Base-by-base conservation (phyloP, 2,888 invertebrate species). In the Coleophora deauratella region DNA sequence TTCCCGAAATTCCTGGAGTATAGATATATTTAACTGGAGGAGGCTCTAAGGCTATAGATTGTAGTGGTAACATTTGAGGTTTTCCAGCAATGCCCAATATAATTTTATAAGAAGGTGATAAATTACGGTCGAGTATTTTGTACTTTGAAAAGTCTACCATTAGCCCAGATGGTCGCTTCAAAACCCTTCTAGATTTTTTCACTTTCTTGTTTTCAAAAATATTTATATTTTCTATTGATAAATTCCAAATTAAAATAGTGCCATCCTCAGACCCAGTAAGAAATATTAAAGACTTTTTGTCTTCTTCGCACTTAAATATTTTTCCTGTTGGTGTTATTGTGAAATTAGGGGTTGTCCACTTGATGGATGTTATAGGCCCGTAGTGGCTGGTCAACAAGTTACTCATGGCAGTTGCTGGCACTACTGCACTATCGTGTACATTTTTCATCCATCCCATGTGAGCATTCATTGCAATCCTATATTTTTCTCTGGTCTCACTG, bases 401-500 rank as follows among this genome's bases (percentile, higher is more conserved):
- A 6, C 92, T 91, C 38, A 90, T 70, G 0, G 87, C 90, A 0
- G 90, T 88, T 1, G 89, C 81, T 38, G 80, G 70, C 8, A 93
- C 86, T 0, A 88, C 68, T 6, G 88, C 82, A 14, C 87, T 74
- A 48, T 90, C 88, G 33, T 88, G 82, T 1, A 88, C 78, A 47
- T 85, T 86, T 60, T 90, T 90, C 84, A 92, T 90, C 93, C 93
- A 93, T 9, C 77, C 75, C 80, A 92, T 88, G 50, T 89, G 87
- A 31, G 87, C 86, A 43, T 85, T 86, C 78, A 92, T 88, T 11
- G 88, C 77, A 1, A 75, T 78, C 27, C 88, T 82, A 65, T 92
- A 90, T 51, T 86, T 90, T 54, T 88, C 85, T 66, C 91, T 90
- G 0, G 85, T 87, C 35, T 88, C 79, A 13, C 90, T 90, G 11